A percentile compares a stretch with the other conserved stretches of the same genome.
Evolutionary conservation across 1,140 invertebrate genomes (phyloP).

Genomic region (Zaprionus capensis): DNA sequence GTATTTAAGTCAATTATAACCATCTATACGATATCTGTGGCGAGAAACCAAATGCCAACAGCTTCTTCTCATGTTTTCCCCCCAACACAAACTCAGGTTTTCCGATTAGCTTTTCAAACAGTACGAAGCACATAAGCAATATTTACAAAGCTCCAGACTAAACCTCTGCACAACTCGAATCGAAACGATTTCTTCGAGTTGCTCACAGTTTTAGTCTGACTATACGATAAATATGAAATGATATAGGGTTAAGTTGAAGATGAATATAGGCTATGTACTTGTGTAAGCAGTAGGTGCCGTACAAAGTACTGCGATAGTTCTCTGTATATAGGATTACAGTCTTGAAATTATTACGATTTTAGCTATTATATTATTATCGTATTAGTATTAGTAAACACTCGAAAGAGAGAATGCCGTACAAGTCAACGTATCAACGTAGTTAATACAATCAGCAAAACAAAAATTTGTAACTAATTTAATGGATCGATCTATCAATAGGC

Average conservation of each 20-base stretch:
- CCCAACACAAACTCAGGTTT: conserved; percentile 64
- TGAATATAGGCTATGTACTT: conserved; percentile 32
- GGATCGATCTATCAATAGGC: conserved; percentile 33
- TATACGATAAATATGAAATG: not conserved
- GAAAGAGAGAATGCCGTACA: conserved; percentile 55
- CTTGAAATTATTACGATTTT: conserved; percentile 29
- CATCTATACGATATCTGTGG: not conserved
- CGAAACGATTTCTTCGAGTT: conserved; percentile 17
- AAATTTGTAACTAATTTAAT: conserved; percentile 21
- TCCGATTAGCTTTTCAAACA: conserved; percentile 43
- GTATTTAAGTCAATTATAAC: not conserved
- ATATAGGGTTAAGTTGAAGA: conserved; percentile 14
- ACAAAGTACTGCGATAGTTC: conserved; percentile 69
- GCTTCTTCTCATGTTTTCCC: conserved; percentile 17
- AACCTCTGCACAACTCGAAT: conserved; percentile 51
- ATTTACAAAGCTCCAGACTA: conserved; percentile 35
- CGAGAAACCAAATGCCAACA: not conserved
- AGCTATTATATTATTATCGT: conserved; percentile 17
- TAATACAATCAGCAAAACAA: conserved; percentile 36
- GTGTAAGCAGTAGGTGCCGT: conserved; percentile 59
- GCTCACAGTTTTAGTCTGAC: conserved; percentile 51
- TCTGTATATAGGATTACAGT: conserved; percentile 39
- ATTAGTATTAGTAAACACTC: not conserved
- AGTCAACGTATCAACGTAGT: conserved; percentile 62
- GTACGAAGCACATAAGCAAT: conserved; percentile 58